A percentile compares a stretch with the other conserved stretches of the same genome.
Conservation (phyloP, 2,113 vertebrate genomes). For the Megaceryle torquata region DNA sequence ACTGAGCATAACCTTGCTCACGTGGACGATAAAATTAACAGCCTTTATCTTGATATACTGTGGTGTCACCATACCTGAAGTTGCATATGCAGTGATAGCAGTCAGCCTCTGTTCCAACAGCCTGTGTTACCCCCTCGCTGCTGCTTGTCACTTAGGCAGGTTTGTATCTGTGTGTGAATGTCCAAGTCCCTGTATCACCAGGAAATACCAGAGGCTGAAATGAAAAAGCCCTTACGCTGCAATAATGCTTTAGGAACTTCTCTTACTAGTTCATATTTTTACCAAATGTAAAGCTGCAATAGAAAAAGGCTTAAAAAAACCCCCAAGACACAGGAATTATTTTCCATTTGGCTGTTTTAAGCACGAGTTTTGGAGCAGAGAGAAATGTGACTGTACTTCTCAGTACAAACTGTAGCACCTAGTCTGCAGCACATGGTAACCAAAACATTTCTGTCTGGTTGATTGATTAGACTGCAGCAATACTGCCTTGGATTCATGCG, state of each 20-base stretch:
- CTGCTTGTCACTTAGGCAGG: constrained; percentile 59
- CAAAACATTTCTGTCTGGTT: not conserved
- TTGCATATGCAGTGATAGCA: constrained; percentile 56
- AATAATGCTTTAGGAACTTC: not conserved
- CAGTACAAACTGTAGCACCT: not conserved
- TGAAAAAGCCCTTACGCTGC: not conserved
- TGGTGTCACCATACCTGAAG: constrained; percentile 66
- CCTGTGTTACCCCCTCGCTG: constrained; percentile 21
- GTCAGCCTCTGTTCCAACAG: constrained; percentile 58
- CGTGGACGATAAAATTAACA: constrained; percentile 59
- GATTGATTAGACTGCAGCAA: not conserved
- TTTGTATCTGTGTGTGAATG: constrained; percentile 1
- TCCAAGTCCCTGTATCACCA: not conserved
- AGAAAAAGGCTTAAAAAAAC: not conserved
- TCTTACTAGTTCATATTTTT: not conserved
- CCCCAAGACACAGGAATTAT: not conserved
- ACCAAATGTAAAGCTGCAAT: not conserved
- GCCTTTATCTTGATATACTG: constrained; percentile 73
- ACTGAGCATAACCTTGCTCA: constrained; percentile 63
- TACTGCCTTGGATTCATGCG: not conserved
- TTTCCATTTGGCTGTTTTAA: not conserved
- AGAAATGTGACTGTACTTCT: not conserved
- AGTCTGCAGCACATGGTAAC: not conserved
- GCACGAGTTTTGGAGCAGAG: not conserved
- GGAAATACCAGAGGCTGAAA: not conserved